These are phyloP conservation scores for Drosophila nebulosa DNA, from an alignment of 1,140 invertebrate species.

Conservation along the genomic window DNA sequence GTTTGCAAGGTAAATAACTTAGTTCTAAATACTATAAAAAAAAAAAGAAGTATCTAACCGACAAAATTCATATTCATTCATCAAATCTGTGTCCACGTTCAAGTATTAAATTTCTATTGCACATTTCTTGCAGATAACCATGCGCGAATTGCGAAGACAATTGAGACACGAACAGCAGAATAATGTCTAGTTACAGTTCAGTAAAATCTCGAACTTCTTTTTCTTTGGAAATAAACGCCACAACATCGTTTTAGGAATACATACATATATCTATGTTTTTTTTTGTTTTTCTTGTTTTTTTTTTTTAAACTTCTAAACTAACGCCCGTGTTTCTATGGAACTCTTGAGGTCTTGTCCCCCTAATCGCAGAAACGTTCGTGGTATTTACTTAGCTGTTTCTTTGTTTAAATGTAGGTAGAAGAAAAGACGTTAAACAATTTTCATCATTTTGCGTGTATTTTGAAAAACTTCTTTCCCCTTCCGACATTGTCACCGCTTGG, in stretches of 20 bases:
- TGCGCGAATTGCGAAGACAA: slow-evolving; percentile 65
- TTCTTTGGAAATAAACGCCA: background rate
- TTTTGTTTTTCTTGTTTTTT: too few relatives aligned
- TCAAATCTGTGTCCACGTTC: background rate
- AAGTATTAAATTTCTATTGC: background rate
- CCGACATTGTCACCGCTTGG: background rate
- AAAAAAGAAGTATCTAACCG: slow-evolving; percentile 38
- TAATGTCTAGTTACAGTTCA: background rate
- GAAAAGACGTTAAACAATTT: background rate
- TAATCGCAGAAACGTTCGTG: background rate
- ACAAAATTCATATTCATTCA: background rate
- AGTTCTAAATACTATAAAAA: slow-evolving; percentile 28
- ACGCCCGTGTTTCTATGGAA: background rate
- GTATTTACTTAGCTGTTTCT: background rate
- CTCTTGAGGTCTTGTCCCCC: background rate
- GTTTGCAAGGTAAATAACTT: slow-evolving; percentile 50
- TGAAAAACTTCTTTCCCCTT: background rate
- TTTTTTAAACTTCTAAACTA: too few relatives aligned
- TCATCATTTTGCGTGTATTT: background rate
- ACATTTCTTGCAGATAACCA: slow-evolving; percentile 62
- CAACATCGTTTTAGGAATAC: background rate
- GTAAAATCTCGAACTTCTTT: background rate
- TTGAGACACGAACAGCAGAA: slow-evolving; percentile 34
- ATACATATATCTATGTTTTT: background rate
- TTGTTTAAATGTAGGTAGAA: background rate